phyloP scores from a whole-genome alignment of 2,888 invertebrate genomes.

The Dusona sp. region DNA sequence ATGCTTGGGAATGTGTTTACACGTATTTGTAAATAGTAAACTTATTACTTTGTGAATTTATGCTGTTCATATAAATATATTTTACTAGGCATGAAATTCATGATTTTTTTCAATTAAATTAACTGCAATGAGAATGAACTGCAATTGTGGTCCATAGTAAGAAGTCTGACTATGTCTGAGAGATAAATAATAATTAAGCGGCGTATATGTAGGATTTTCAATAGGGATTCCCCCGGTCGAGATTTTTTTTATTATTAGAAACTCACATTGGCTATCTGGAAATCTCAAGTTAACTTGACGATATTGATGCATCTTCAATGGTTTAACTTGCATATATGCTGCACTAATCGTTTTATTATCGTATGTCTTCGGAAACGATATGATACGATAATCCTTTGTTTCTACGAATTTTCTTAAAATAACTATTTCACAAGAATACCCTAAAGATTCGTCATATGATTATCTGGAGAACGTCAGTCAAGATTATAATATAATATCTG shows the following conservation, averaged over 20 bases:
- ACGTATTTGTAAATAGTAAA: neutral
- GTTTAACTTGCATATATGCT: neutral
- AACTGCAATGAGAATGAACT: neutral
- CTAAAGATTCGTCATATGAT: neutral
- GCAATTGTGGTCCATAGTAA: neutral
- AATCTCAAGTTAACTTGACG: neutral
- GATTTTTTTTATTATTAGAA: conserved; percentile 3
- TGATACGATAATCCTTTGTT: conserved; percentile 6
- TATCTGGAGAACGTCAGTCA: neutral
- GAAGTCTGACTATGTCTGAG: neutral
- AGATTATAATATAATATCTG: neutral
- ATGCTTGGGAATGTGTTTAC: neutral
- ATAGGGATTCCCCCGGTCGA: neutral
- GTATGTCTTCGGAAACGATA: neutral
- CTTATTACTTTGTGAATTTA: neutral
- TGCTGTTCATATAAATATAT: neutral
- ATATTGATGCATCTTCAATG: neutral
- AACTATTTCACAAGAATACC: neutral
- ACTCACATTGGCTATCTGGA: neutral
- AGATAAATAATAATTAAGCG: neutral
- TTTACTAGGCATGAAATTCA: neutral
- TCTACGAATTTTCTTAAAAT: neutral
- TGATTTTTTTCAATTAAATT: neutral
- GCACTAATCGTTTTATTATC: conserved; percentile 7
- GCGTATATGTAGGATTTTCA: neutral